Evolutionary conservation across 2,113 vertebrate genomes (phyloP).

Genomic region (Gadus chalcogrammus): DNA sequence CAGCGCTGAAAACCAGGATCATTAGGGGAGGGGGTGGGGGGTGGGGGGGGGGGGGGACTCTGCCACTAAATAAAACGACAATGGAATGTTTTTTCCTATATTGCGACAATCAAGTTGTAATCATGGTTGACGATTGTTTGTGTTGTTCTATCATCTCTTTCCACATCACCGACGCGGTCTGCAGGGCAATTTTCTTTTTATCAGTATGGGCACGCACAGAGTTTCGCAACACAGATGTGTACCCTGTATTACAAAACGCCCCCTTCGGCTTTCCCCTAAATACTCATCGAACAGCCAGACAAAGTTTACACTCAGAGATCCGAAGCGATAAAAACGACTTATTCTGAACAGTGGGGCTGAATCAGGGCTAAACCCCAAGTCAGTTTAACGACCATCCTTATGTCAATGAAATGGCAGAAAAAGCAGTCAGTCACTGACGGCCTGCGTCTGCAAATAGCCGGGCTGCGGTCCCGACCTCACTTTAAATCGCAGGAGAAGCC

Average conservation of each 20-base stretch:
- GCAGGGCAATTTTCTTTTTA: constrained; percentile 16
- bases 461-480: constrained; percentile 51
- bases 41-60: not conserved
- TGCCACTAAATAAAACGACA: constrained; percentile 20
- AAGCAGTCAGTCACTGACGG: constrained; percentile 47
- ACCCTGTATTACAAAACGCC: constrained; percentile 1
- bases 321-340: constrained; percentile 61
- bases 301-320: constrained; percentile 48
- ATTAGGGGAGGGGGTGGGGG: constrained; percentile 3
- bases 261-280: constrained; percentile 30
- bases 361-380: constrained; percentile 59
- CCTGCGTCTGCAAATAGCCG: constrained; percentile 62
- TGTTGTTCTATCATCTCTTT: constrained; percentile 23
- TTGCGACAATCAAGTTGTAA: not conserved
- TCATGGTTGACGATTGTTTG: constrained; percentile 10
- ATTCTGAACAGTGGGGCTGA: constrained; percentile 62
- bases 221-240: constrained; percentile 28
- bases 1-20: constrained; percentile 15
- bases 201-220: constrained; percentile 24
- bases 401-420: constrained; percentile 65
- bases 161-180: constrained; percentile 30
- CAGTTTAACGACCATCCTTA: constrained; percentile 64
- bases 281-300: constrained; percentile 42
- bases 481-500: constrained; percentile 53
- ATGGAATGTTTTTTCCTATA: not conserved